A percentile compares a stretch with the other conserved stretches of the same genome.
phyloP scores from a whole-genome alignment of 2,797 vertebrate species.

The Enteromius anoplus region DNA sequence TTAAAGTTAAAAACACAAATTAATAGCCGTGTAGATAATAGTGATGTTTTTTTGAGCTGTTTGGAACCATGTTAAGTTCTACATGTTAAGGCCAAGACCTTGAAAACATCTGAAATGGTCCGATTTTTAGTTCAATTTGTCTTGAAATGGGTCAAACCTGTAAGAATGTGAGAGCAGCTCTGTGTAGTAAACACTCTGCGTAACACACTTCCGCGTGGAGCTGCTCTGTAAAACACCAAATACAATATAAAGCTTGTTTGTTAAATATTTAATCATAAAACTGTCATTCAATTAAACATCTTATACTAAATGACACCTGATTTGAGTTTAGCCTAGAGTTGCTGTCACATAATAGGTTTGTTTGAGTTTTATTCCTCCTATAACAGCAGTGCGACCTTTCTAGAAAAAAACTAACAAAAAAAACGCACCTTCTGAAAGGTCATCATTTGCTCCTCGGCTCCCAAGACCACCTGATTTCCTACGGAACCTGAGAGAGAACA shows the following conservation, averaged over 20 bases:
- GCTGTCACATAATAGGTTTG: too few species aligned
- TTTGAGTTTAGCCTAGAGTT: background rate
- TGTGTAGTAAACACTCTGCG: conserved; percentile 85
- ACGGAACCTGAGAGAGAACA: conserved; percentile 72
- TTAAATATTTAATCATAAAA: background rate
- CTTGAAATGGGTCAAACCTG: conserved; percentile 73
- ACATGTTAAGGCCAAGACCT: background rate
- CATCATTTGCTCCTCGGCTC: conserved; percentile 68
- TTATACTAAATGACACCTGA: background rate
- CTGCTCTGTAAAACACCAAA: conserved; percentile 73
- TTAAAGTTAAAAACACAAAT: background rate
- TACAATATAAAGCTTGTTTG: conserved; percentile 20
- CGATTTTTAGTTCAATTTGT: background rate
- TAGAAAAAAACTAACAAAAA: background rate
- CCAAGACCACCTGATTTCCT: conserved; percentile 71
- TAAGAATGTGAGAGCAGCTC: conserved; percentile 85
- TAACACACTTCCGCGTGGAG: conserved; percentile 87
- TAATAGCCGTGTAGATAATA: too few species aligned
- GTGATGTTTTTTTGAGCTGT: background rate
- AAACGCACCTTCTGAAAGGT: conserved; percentile 76
- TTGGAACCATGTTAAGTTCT: background rate
- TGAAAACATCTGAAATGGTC: background rate
- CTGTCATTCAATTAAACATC: background rate
- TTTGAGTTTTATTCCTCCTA: background rate
- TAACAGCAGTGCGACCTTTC: background rate